Percentiles rank a stretch among this genome's conserved stretches.
Conservation (phyloP, 2,113 vertebrate genomes). For the Donacobius atricapilla region DNA sequence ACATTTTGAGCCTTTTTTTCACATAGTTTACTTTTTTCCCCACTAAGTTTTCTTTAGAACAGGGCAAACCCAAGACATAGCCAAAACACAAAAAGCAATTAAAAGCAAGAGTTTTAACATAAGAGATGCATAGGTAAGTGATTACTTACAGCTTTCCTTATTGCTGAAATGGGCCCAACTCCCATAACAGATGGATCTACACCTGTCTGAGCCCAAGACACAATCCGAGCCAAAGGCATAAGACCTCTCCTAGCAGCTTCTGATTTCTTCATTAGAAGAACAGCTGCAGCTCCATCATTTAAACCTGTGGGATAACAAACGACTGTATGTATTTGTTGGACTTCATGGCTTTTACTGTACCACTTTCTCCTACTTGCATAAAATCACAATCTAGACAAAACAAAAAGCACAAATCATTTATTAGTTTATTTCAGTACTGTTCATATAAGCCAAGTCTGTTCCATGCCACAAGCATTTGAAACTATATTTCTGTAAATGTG, state of each 20-base stretch:
- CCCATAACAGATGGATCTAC: constrained; percentile 95
- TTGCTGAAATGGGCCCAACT: constrained; percentile 87
- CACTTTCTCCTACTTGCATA: neutral
- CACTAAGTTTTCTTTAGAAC: neutral
- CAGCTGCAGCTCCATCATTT: constrained; percentile 93
- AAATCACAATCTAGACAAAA: neutral
- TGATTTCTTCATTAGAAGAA: constrained; percentile 88
- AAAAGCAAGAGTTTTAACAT: neutral
- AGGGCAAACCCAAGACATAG: neutral
- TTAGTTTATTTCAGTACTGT: neutral
- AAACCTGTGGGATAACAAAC: constrained; percentile 74
- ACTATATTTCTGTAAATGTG: neutral
- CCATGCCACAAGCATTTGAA: neutral
- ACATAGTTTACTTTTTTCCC: neutral
- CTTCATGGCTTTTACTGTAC: neutral
- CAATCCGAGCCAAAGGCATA: constrained; percentile 82
- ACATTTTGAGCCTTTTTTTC: neutral
- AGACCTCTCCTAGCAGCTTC: constrained; percentile 84
- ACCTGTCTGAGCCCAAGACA: constrained; percentile 89
- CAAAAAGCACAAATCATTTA: neutral
- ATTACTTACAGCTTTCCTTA: constrained; percentile 89
- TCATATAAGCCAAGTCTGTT: neutral
- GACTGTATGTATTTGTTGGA: neutral
- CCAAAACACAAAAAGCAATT: neutral
- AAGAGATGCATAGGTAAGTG: neutral